phyloP scores from a whole-genome alignment of 2,797 vertebrate genomes.

The Delichon dasypus region DNA sequence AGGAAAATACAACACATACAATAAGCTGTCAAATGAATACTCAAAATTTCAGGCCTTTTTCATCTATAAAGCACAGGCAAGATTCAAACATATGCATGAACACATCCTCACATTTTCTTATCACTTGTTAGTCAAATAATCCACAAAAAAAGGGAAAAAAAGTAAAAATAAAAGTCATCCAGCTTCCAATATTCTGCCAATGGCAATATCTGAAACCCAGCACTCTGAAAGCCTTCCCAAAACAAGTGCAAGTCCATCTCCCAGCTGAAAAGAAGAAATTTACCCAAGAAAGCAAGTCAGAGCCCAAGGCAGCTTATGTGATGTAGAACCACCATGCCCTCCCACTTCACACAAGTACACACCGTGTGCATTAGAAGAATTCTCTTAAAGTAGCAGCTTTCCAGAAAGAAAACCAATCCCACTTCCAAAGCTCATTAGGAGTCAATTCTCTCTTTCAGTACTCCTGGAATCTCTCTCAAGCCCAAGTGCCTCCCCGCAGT shows the following conservation, averaged over 20 bases:
- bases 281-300: neutral
- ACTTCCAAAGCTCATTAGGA: neutral
- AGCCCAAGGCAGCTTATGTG: neutral
- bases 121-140: neutral
- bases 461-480: neutral
- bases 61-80: neutral
- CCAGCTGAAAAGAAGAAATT: neutral
- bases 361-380: accelerated
- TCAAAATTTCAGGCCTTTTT: neutral
- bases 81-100: neutral
- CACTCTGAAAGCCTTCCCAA: neutral
- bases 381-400: neutral
- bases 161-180: neutral
- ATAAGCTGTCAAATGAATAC: neutral
- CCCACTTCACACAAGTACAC: neutral
- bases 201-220: neutral
- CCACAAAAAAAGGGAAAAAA: accelerated
- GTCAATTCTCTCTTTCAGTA: neutral
- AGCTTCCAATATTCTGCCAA: neutral
- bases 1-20: neutral
- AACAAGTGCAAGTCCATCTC: neutral
- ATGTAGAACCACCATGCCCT: neutral
- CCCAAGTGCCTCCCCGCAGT: neutral
- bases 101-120: neutral
- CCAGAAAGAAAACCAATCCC: neutral